Base-by-base conservation (phyloP, 1,140 invertebrate species). In the Saxidomus purpurata region DNA sequence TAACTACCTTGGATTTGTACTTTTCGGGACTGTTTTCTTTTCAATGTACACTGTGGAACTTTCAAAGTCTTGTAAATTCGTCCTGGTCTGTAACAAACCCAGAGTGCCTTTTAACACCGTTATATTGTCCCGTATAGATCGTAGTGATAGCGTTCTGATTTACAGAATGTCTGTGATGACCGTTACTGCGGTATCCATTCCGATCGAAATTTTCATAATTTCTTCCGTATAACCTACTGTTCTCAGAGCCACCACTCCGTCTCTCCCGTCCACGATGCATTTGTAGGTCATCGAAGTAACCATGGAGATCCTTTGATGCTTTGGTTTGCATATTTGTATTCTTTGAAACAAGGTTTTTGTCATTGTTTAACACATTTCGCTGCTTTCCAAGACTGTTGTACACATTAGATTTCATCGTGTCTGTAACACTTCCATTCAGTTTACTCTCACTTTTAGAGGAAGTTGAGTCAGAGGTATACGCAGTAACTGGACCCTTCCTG, bases 391-490 rank as follows among this genome's bases (percentile, higher is more conserved):
- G 49, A 22, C 87, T 85, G 47, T 87, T 87, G 49, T 79, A 87
- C 59, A 87, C 38, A 43, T 89, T 89, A 47, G 87, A 59, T 63
- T 89, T 89, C 69, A 83, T 59, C 8, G 79, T 77, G 25, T 89
- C 87, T 36, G 31, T 63, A 76, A 59, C 36, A 81, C 83, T 85
- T 28, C 89, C 83, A 71, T 87, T 90, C 11, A 71, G 52, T 69
- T 90, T 93, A 36, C 89, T 88, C 31, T 87, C 90, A 34, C 82
- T 89, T 61, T 91, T 91, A 13, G 92, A 92, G 6, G 92, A 92
- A 15, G 90, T 79, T 36, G 90, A 89, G 15, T 92, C 96, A 96
- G 63, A 92, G n/a, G 89, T 89, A 76, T 77, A 83, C 13, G 91
- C 92, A 25, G 83, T 92, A 52, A 92, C 88, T 77, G 93, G 94